Evolutionary conservation across 2,797 vertebrate genomes (phyloP).

Genomic region (Myripristis jacobus): DNA sequence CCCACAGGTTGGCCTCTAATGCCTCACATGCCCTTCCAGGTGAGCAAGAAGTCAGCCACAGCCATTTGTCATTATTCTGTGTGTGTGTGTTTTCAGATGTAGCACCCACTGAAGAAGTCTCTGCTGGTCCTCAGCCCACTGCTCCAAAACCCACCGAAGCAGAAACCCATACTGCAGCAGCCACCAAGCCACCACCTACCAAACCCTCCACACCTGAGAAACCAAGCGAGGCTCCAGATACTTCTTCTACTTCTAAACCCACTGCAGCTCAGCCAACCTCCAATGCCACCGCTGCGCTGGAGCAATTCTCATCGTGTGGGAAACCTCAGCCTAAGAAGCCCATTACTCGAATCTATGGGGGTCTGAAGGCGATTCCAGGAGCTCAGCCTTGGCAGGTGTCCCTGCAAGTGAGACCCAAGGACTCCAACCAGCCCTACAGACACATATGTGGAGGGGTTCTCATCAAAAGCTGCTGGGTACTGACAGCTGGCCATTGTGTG

Average conservation of each 20-base stretch:
- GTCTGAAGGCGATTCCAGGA: slow-evolving; percentile 86
- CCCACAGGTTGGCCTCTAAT: no score
- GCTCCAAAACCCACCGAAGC: background rate
- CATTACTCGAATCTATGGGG: no score
- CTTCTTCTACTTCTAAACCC: background rate
- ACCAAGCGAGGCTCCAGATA: background rate
- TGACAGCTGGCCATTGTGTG: slow-evolving; percentile 95
- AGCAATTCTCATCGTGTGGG: slow-evolving; percentile 63
- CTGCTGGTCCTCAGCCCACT: background rate
- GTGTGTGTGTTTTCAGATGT: slow-evolving; percentile 41
- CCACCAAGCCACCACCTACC: background rate
- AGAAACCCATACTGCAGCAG: background rate
- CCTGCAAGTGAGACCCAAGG: slow-evolving; percentile 79
- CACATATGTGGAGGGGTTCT: slow-evolving; percentile 91
- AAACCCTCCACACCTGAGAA: slow-evolving; percentile 3
- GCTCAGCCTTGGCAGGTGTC: slow-evolving; percentile 94
- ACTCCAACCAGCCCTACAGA: slow-evolving; percentile 22
- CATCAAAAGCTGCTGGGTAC: slow-evolving; percentile 92
- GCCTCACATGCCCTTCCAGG: slow-evolving; percentile 2
- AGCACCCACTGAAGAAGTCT: slow-evolving; percentile 8
- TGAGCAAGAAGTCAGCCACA: background rate
- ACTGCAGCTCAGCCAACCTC: no score
- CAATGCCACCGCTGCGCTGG: no score
- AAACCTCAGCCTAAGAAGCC: no score
- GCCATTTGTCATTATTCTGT: background rate